Evolutionary conservation across 1,140 invertebrate species (phyloP).

Genomic region (Penaeus chinensis): DNA sequence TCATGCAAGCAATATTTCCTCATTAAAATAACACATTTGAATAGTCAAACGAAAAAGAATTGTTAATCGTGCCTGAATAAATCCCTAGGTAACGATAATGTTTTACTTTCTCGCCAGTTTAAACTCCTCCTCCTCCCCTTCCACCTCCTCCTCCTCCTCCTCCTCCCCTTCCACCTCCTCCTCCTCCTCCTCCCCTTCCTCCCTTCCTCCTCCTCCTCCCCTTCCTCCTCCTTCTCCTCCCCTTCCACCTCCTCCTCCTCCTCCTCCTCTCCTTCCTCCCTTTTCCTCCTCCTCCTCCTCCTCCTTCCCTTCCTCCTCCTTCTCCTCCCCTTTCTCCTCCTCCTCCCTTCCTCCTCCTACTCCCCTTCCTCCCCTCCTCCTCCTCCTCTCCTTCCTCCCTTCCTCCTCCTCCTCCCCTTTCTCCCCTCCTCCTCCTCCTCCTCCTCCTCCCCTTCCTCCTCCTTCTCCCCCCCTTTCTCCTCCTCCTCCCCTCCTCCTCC

Average conservation of each 20-base stretch:
- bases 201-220: neutral
- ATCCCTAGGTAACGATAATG: slow-evolving; percentile 46
- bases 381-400: neutral
- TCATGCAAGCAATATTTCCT: slow-evolving; percentile 48
- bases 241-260: neutral
- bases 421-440: neutral
- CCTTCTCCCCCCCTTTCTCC: neutral
- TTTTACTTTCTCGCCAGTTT: slow-evolving; percentile 31
- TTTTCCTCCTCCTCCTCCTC: neutral
- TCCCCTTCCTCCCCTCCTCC: neutral
- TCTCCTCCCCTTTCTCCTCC: too few relatives aligned
- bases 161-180: neutral
- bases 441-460: neutral
- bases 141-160: neutral
- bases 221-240: neutral
- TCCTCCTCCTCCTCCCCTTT: neutral
- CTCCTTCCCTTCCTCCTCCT: neutral
- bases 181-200: neutral
- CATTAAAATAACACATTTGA: slow-evolving; percentile 61
- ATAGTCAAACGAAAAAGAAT: slow-evolving; percentile 61
- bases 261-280: neutral
- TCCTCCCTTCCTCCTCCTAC: neutral
- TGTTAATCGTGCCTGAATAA: slow-evolving; percentile 58
- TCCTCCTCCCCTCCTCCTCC: neutral
- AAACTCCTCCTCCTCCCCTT: neutral